Evolutionary conservation across 2,888 invertebrate species (phyloP), one percentile per base, ranked within the genome.

Genomic region (Andrena bicolor): DNA sequence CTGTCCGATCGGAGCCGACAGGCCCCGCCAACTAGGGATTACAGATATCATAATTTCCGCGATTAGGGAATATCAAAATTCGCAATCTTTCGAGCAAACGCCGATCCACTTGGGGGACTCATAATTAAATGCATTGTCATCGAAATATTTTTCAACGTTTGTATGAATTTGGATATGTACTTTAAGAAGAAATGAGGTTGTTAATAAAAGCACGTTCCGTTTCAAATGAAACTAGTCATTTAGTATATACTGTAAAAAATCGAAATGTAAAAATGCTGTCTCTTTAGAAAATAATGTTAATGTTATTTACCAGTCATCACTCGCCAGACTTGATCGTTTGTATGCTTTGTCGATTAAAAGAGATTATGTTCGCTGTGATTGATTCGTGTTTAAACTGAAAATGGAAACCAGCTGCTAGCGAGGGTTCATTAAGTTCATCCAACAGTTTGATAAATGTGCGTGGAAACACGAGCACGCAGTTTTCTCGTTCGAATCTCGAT

Each of bases 11-110:
- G 13, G 63, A 72, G 53, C 48, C 23, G n/a, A 13, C 2, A 26
- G 32, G 58, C 72, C 28, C 48, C 72, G 49, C 64, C 48, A 23
- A 58, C 64, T 48, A 32, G 26, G 32, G 73, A 73, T 76, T 76
- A 64, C 72, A 26, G 63, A 41, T 76, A 70, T 70, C 63, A 35
- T 3, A 13, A 58, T 58, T 6, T 28, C 26, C 26, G 28, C 56
- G 56, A 58, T 58, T 58, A 58, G 58, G 58, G 41, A 41, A 41
- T 41, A 41, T 41, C 41, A 0, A 41, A 41, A 28, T 58, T 58
- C 26, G 7, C 26, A 3, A 58, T 58, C n/a, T 32, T 49, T 60
- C 20, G 49, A 26, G 41, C 41, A 4, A 16, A 16, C 16, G 16
- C 41, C 16, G 4, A 5, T 41, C 41, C 41, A 13, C 4, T 41